Conservation (phyloP, 2,797 vertebrate species). For the Catharus ustulatus region DNA sequence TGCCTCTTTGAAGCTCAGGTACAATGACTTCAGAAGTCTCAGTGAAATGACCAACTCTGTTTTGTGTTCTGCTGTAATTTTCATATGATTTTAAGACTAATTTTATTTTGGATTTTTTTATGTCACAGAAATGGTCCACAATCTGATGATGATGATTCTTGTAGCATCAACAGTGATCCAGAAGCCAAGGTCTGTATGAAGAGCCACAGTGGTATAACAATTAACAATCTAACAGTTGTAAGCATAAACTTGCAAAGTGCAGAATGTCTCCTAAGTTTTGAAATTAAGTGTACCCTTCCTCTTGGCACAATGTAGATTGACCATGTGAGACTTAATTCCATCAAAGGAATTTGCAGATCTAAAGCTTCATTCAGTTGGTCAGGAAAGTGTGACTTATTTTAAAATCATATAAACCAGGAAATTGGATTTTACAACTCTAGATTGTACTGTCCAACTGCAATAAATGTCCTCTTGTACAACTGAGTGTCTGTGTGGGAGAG, state of each 20-base stretch:
- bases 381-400: not conserved
- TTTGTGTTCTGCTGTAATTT: not conserved
- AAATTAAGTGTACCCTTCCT: not conserved
- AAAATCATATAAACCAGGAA: not conserved
- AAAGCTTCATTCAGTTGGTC: not conserved
- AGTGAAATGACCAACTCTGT: not conserved
- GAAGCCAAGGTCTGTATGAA: slow-evolving; percentile 88
- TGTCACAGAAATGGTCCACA: slow-evolving; percentile 83
- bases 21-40: slow-evolving; percentile 28
- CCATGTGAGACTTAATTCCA: not conserved
- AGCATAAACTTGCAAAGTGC: not conserved
- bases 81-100: not conserved
- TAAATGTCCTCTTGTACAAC: not conserved
- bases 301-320: not conserved
- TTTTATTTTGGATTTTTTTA: not conserved
- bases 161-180: slow-evolving; percentile 87
- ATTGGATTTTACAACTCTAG: not conserved
- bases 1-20: slow-evolving; percentile 94
- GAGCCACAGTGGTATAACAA: not conserved
- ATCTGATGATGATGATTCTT: slow-evolving; percentile 89
- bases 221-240: not conserved
- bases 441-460: not conserved
- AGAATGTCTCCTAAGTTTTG: not conserved
- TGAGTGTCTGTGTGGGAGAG: not conserved
- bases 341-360: not conserved